These are phyloP conservation scores for Hippocampus mohnikei DNA, from an alignment of 2,113 vertebrate genomes.

Conservation along the genomic window DNA sequence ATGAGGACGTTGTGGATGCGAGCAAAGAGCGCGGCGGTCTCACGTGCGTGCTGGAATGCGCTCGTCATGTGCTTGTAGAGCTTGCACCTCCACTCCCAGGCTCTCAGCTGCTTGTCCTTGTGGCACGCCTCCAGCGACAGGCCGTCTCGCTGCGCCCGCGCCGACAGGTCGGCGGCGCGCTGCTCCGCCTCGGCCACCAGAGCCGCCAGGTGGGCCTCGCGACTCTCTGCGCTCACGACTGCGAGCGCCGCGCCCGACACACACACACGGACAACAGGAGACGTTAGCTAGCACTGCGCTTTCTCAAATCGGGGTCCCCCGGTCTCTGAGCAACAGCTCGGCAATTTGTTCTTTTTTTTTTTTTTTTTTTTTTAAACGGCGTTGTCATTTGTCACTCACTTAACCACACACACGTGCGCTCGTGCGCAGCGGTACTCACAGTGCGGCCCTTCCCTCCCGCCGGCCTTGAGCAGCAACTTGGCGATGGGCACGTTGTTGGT, in stretches of 20 bases:
- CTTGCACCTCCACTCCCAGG: slow-evolving; percentile 90
- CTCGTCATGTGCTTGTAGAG: slow-evolving; percentile 91
- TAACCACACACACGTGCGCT: too few relatives aligned
- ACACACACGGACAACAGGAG: background rate
- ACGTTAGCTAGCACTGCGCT: background rate
- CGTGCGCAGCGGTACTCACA: slow-evolving; percentile 75
- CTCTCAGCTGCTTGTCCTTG: slow-evolving; percentile 84
- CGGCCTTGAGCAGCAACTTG: slow-evolving; percentile 83
- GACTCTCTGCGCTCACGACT: slow-evolving; percentile 84
- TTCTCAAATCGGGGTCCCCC: too few relatives aligned
- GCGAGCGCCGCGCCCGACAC: background rate
- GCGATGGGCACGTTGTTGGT: slow-evolving; percentile 92
- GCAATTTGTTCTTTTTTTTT: too few relatives aligned
- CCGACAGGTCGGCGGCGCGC: slow-evolving; percentile 77
- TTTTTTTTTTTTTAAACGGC: too few relatives aligned
- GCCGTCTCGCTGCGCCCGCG: slow-evolving; percentile 77
- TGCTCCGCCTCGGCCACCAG: slow-evolving; percentile 87
- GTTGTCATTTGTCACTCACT: too few relatives aligned
- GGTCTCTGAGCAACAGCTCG: too few relatives aligned
- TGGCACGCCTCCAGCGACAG: slow-evolving; percentile 79
- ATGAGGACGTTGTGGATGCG: too few relatives aligned
- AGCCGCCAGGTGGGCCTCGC: slow-evolving; percentile 77
- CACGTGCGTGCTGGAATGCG: slow-evolving; percentile 87
- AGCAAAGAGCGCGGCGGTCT: slow-evolving; percentile 49
- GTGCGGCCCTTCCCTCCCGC: slow-evolving; percentile 89